Conservation (phyloP, 2,113 vertebrate genomes). For the Bufo bufo region DNA sequence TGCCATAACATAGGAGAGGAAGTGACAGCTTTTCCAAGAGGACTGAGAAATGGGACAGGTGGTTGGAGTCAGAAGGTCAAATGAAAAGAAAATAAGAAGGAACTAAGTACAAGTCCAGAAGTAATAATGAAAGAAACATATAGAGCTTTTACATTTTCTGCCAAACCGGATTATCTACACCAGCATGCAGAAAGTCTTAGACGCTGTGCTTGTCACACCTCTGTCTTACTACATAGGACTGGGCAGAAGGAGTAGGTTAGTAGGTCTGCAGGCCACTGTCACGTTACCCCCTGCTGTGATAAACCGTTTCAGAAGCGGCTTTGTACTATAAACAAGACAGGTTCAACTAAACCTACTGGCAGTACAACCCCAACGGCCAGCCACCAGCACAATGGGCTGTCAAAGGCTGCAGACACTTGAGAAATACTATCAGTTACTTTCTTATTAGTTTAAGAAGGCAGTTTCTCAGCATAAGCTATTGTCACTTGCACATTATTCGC, state of each 20-base stretch:
- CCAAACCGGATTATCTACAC: not conserved
- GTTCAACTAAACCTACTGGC: conserved; percentile 23
- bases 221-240: not conserved
- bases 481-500: not conserved
- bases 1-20: conserved; percentile 22
- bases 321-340: conserved; percentile 37
- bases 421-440: conserved; percentile 19
- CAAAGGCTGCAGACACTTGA: not conserved
- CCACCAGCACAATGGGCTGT: conserved; percentile 8
- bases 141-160: not conserved
- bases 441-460: not conserved
- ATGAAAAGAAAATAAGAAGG: conserved; percentile 20
- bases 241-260: conserved; percentile 10
- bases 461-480: not conserved
- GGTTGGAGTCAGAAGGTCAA: conserved; percentile 45
- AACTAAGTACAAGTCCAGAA: not conserved
- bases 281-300: conserved; percentile 48
- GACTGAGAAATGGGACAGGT: conserved; percentile 53
- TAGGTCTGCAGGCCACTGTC: not conserved
- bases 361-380: conserved; percentile 13
- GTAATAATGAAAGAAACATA: not conserved
- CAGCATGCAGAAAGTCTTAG: not conserved
- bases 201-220: not conserved
- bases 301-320: conserved; percentile 3
- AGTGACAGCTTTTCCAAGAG: conserved; percentile 15